Evolutionary conservation across 2,113 vertebrate genomes (phyloP).

Genomic region (Macheiramphus alcinus): DNA sequence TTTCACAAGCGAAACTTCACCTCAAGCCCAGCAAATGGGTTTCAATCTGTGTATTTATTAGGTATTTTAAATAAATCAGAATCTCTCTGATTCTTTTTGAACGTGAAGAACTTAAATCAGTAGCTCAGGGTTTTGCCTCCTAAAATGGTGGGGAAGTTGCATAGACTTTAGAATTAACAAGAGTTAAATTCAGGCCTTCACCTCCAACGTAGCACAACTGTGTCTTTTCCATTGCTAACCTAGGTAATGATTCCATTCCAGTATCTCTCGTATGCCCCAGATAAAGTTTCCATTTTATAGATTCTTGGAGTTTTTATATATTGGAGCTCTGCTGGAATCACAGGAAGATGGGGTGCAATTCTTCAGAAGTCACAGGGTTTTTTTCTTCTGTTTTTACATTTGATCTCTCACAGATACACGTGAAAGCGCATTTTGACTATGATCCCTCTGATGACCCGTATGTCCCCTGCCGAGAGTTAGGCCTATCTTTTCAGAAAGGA

Average conservation of each 20-base stretch:
- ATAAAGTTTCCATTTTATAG: not conserved
- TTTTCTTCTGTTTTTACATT: not conserved
- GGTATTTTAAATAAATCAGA: not conserved
- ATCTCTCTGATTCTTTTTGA: not conserved
- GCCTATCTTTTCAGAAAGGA: constrained; percentile 92
- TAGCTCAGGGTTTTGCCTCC: rapidly evolving
- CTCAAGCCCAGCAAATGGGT: not conserved
- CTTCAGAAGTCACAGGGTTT: not conserved
- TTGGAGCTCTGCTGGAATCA: rapidly evolving
- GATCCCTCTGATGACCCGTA: constrained; percentile 95
- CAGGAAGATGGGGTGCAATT: not conserved
- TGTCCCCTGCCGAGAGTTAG: constrained; percentile 91
- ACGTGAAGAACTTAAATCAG: not conserved
- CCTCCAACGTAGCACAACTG: not conserved
- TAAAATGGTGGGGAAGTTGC: not conserved
- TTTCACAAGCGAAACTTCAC: not conserved
- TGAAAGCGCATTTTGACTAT: constrained; percentile 94
- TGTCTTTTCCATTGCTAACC: not conserved
- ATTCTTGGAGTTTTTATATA: not conserved
- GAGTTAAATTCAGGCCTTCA: not conserved
- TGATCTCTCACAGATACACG: constrained; percentile 82
- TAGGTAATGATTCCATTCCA: not conserved
- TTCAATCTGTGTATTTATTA: not conserved
- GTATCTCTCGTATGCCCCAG: not conserved
- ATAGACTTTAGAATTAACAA: not conserved